A percentile compares a stretch with the other conserved stretches of the same genome.
Evolutionary conservation across 2,113 vertebrate species (phyloP).

Genomic region (Lycocorax pyrrhopterus): DNA sequence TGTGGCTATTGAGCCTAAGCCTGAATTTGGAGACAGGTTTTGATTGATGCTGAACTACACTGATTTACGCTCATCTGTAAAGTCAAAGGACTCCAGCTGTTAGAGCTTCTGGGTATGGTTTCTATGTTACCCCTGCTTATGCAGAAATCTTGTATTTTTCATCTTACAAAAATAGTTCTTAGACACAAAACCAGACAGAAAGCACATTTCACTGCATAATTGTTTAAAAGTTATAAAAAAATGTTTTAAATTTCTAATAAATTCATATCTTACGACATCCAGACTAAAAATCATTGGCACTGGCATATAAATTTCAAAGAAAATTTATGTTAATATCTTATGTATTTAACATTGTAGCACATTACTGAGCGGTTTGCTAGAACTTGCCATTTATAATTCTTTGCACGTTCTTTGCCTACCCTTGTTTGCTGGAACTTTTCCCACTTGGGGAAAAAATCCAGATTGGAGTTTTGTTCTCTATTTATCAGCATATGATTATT

Average conservation of each 20-base stretch:
- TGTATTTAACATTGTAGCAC: conserved; percentile 26
- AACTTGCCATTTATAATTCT: conserved; percentile 42
- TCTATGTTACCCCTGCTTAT: neutral
- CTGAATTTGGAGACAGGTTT: neutral
- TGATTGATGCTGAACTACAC: neutral
- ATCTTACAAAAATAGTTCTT: neutral
- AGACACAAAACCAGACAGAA: conserved; percentile 27
- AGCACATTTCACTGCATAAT: conserved; percentile 19
- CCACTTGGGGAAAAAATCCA: conserved; percentile 46
- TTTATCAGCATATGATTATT: conserved; percentile 63
- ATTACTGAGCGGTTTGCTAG: conserved; percentile 42
- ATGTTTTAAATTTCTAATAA: conserved; percentile 35
- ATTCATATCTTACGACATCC: neutral
- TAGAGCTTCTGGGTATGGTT: neutral
- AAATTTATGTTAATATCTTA: conserved; percentile 24
- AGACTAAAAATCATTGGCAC: neutral
- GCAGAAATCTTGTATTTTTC: neutral
- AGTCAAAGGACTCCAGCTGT: neutral
- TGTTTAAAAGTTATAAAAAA: conserved; percentile 46
- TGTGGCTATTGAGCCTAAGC: neutral
- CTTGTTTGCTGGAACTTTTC: conserved; percentile 37
- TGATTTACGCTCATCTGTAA: neutral
- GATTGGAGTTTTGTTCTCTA: conserved; percentile 60
- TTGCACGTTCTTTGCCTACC: neutral
- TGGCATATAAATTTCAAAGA: neutral